Base-by-base conservation (phyloP, 2,113 vertebrate species). In the Lates calcarifer region DNA sequence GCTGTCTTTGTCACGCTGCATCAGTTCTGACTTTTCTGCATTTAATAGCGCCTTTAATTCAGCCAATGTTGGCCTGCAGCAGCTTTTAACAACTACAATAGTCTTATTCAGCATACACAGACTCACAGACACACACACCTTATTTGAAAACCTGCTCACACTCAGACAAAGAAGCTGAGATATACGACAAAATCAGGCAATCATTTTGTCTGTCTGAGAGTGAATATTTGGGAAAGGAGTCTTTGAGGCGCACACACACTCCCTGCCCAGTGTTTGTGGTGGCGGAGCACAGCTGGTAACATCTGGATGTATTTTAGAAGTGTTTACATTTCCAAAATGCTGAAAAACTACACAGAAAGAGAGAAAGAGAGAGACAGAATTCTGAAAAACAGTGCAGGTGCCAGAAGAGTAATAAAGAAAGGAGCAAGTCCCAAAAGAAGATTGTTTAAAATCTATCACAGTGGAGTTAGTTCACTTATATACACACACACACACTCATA, bases 321-420 rank as follows among this genome's bases (percentile, higher is more conserved):
- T 95, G 95, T 96, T 95, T 95, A 95, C 91, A 93, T 96, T 96
- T 95, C 94, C 92, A 95, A 93, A 95, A 94, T 91, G 89, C 89
- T 90, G 91, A 94, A 92, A 91, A 92, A 91, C 85, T 87, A 85
- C 78, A 86, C 76, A 91, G 77, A 88, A 64, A 79, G 73, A 64
- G 43, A 81, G 65, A 81, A 79, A 73, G 77, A 74, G 45, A 66
- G 79, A 89, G 87, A 87, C 85, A 77, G 87, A 67, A 83, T 81
- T 92, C 87, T 84, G 89, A 93, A 93, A 94, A 95, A 94, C 91
- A 91, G 89, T 84, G 79, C 95, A 95, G 95, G 95, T 96, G 95
- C 93, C 95, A 95, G 83, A 92, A 90, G 91, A 90, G 92, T 89
- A 91, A 93, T 94, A 93, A 94, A 94, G 89, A 89, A 89, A 86